Conservation (phyloP, 2,113 vertebrate species). For the Muntiacus reevesi region DNA sequence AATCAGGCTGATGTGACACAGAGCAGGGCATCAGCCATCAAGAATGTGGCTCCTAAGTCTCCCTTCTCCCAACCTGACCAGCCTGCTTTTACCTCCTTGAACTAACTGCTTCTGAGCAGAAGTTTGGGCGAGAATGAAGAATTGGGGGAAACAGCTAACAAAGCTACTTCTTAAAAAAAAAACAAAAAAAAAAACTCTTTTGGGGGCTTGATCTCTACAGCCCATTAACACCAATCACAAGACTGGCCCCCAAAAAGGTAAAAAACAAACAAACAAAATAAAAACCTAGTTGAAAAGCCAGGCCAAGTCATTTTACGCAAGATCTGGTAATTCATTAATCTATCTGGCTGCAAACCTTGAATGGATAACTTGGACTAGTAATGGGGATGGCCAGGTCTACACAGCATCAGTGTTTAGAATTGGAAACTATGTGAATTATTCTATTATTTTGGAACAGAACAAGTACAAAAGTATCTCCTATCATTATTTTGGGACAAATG, state of each 20-base stretch:
- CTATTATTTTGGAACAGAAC: conserved; percentile 62
- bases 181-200: not conserved
- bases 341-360: conserved; percentile 79
- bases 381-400: conserved; percentile 69
- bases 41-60: conserved; percentile 60
- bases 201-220: conserved; percentile 69
- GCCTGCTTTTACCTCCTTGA: conserved; percentile 72
- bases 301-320: conserved; percentile 85
- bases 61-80: not conserved
- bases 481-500: conserved; percentile 57
- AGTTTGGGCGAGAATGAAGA: conserved; percentile 69
- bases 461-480: conserved; percentile 7
- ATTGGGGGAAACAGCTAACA: conserved; percentile 49
- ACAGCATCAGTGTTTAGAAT: conserved; percentile 56
- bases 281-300: conserved; percentile 81
- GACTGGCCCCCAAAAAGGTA: conserved; percentile 59
- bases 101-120: conserved; percentile 74
- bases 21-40: conserved; percentile 74
- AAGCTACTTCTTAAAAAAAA: conserved; percentile 24
- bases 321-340: conserved; percentile 90
- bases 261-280: conserved; percentile 62
- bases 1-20: conserved; percentile 76
- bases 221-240: conserved; percentile 84
- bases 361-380: conserved; percentile 83
- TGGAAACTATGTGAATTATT: conserved; percentile 65